Percentiles rank a stretch among this genome's conserved stretches.
Evolutionary conservation across 2,797 vertebrate genomes (phyloP).

Genomic region (Acrocephalus scirpaceus): DNA sequence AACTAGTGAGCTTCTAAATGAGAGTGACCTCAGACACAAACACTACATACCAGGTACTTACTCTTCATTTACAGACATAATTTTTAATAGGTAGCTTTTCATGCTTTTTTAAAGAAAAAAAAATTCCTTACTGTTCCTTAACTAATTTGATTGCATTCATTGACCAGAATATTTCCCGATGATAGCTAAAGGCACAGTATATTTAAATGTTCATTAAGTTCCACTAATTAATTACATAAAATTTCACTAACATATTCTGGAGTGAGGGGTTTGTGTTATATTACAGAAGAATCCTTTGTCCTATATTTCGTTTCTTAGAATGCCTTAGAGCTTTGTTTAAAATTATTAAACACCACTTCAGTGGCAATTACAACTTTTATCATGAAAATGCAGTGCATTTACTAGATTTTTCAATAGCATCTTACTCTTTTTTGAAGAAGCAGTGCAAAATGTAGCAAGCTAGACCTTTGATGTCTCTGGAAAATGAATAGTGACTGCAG

Average conservation of each 20-base stretch:
- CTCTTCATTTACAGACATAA: background rate
- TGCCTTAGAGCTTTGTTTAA: background rate
- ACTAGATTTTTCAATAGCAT: slow-evolving; percentile 11
- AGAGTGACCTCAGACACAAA: background rate
- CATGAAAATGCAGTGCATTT: background rate
- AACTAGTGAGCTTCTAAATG: background rate
- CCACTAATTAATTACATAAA: slow-evolving; percentile 13
- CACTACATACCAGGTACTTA: background rate
- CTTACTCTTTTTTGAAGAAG: slow-evolving; percentile 15
- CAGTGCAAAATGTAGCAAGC: slow-evolving; percentile 2
- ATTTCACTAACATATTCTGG: background rate
- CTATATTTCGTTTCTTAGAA: background rate
- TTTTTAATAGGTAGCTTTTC: background rate
- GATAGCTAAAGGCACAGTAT: background rate
- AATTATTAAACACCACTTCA: background rate
- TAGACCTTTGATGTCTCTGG: slow-evolving; percentile 56
- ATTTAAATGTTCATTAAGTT: slow-evolving; percentile 6
- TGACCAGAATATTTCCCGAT: background rate
- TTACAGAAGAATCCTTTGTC: background rate
- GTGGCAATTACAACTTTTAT: slow-evolving; percentile 31
- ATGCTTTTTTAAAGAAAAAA: background rate
- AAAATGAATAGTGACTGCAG: slow-evolving; percentile 55
- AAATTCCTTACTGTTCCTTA: background rate
- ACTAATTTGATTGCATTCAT: background rate
- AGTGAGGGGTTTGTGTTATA: background rate